phyloP scores from a whole-genome alignment of 2,113 vertebrate species.

The Podarcis raffonei region DNA sequence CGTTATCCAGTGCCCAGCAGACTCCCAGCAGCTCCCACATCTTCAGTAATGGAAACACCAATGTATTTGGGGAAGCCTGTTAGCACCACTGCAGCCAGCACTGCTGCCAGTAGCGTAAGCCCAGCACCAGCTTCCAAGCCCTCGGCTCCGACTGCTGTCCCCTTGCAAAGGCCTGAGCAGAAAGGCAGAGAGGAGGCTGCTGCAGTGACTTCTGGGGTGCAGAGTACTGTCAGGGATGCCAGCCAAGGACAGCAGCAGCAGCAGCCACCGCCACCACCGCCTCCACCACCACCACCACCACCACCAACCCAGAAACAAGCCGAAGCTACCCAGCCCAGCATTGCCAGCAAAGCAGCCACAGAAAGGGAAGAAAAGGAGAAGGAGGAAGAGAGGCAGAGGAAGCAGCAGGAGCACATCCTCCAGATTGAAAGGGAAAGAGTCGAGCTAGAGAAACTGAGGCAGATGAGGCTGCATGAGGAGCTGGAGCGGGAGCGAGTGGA shows the following conservation, averaged over 20 bases:
- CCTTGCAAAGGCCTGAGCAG: slow-evolving; percentile 56
- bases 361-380: slow-evolving; percentile 81
- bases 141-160: background rate
- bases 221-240: slow-evolving; percentile 65
- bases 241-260: slow-evolving; percentile 42
- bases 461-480: slow-evolving; percentile 93
- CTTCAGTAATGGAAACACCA: slow-evolving; percentile 82
- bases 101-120: background rate
- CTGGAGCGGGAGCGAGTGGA: slow-evolving; percentile 93
- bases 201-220: slow-evolving; percentile 28
- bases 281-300: fast-evolving
- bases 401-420: slow-evolving; percentile 94
- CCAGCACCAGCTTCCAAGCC: slow-evolving; percentile 28
- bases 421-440: slow-evolving; percentile 93
- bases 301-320: slow-evolving; percentile 30
- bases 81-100: slow-evolving; percentile 68
- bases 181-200: slow-evolving; percentile 66
- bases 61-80: slow-evolving; percentile 90
- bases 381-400: slow-evolving; percentile 89
- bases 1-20: slow-evolving; percentile 83
- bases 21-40: slow-evolving; percentile 69
- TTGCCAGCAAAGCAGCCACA: slow-evolving; percentile 59
- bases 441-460: slow-evolving; percentile 93
- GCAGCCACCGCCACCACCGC: background rate
- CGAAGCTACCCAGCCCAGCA: slow-evolving; percentile 62